Evolutionary conservation across 2,888 invertebrate species (phyloP).

Genomic region (Torymus aiolomorphi): DNA sequence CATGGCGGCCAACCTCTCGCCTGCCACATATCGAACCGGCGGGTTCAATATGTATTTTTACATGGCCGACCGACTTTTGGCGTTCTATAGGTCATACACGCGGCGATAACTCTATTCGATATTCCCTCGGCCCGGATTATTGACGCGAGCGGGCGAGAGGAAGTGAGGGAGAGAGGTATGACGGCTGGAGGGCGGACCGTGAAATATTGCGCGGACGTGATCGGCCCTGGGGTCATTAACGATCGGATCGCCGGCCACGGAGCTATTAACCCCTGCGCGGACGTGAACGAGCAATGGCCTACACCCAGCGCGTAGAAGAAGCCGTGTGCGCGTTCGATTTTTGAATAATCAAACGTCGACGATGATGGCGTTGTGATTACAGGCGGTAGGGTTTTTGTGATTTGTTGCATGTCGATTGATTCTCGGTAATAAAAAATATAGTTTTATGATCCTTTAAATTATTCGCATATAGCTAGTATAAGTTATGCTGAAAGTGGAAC

Average conservation of each 20-base stretch:
- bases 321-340: too few relatives aligned
- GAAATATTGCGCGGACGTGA: constrained; percentile 16
- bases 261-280: too few relatives aligned
- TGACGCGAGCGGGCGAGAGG: constrained; percentile 7
- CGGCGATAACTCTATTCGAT: too few relatives aligned
- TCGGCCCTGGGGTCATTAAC: constrained; percentile 10
- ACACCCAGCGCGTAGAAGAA: too few relatives aligned
- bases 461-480: background rate
- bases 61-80: constrained; percentile 31
- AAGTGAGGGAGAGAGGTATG: too few relatives aligned
- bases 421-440: too few relatives aligned
- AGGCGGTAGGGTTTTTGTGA: background rate
- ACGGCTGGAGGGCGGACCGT: background rate
- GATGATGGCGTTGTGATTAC: background rate
- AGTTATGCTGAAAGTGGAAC: too few relatives aligned
- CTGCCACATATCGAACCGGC: too few relatives aligned
- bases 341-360: background rate
- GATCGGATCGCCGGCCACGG: background rate
- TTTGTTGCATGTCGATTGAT: too few relatives aligned
- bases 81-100: background rate
- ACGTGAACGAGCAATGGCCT: too few relatives aligned
- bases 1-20: too few relatives aligned
- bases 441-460: background rate
- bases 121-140: constrained; percentile 9
- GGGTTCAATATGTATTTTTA: background rate